Conservation (phyloP, 2,113 vertebrate genomes). For the Pterocles orientalis region DNA sequence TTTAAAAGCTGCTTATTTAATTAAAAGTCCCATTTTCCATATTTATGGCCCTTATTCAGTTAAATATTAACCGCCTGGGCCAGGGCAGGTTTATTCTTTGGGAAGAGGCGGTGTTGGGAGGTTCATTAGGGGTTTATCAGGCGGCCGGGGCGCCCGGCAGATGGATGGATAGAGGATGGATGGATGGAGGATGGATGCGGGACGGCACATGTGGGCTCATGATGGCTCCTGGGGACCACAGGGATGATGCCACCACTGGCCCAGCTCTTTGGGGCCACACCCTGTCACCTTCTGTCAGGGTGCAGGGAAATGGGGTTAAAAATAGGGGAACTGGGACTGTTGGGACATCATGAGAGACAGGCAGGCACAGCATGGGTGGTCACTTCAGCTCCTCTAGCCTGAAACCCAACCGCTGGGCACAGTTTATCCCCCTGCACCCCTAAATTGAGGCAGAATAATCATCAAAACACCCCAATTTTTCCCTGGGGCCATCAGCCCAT, state of each 20-base stretch:
- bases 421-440: neutral
- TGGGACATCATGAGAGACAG: rapidly evolving
- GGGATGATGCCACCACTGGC: neutral
- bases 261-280: no score
- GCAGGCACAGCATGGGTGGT: rapidly evolving
- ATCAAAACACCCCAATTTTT: rapidly evolving
- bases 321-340: neutral
- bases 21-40: conserved; percentile 98
- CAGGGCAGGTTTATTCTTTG: conserved; percentile 78
- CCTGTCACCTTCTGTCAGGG: neutral
- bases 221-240: rapidly evolving
- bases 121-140: conserved; percentile 75
- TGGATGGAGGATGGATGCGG: neutral
- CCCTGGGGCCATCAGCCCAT: neutral
- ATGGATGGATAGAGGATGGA: conserved; percentile 6
- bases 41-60: conserved; percentile 96
- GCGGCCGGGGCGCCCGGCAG: neutral
- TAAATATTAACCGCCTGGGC: conserved; percentile 93
- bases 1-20: conserved; percentile 99
- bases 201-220: rapidly evolving
- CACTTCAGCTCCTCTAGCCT: neutral
- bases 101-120: conserved; percentile 62
- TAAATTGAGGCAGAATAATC: neutral
- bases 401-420: rapidly evolving
- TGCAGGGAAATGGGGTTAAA: neutral